These are phyloP conservation scores for Paradisaea rubra DNA, from an alignment of 2,113 vertebrate genomes.

Conservation along the genomic window DNA sequence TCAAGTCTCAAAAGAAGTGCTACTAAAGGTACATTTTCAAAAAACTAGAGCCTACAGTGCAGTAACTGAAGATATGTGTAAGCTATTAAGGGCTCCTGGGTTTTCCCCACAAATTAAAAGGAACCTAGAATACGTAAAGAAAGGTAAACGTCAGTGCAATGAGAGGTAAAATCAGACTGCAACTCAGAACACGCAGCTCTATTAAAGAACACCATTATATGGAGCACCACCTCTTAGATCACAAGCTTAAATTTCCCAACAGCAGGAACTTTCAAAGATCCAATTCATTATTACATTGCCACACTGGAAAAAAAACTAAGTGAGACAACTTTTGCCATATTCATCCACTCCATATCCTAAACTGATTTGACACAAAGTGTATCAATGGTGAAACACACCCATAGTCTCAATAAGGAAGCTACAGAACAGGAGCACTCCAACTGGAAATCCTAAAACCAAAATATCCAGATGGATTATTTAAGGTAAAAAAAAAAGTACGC, in stretches of 20 bases:
- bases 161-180: background rate
- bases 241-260: background rate
- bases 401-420: background rate
- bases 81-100: background rate
- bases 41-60: background rate
- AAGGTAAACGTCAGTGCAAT: background rate
- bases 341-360: background rate
- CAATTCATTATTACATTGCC: background rate
- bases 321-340: background rate
- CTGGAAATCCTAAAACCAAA: background rate
- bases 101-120: background rate
- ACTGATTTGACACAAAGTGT: background rate
- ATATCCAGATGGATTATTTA: background rate
- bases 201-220: background rate
- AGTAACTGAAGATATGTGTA: background rate
- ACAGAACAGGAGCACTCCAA: background rate
- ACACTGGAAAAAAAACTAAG: background rate
- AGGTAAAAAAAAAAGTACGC: background rate
- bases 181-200: background rate
- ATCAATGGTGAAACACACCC: background rate
- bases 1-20: background rate
- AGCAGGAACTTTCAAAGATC: background rate
- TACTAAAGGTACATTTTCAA: background rate
- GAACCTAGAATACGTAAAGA: background rate
- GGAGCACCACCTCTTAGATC: background rate